Evolutionary conservation across 2,888 invertebrate species (phyloP).

Genomic region (Pseudoips prasinana): DNA sequence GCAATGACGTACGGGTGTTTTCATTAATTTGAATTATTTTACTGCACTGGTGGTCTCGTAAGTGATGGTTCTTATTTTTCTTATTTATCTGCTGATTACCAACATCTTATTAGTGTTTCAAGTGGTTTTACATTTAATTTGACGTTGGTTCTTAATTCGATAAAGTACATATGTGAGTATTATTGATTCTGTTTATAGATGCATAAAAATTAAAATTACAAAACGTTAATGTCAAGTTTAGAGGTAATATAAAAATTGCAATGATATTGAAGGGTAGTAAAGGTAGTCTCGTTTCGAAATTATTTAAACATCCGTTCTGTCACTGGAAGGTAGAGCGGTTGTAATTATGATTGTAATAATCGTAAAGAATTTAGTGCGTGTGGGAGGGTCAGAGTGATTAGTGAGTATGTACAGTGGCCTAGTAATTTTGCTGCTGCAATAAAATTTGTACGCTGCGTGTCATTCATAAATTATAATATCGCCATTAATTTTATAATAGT

Average conservation of each 20-base stretch:
- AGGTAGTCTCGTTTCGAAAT: not conserved
- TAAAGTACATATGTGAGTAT: slow-evolving; percentile 7
- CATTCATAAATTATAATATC: slow-evolving; percentile 16
- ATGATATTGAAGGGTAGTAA: not conserved
- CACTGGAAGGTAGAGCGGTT: slow-evolving; percentile 11
- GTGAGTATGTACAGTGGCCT: slow-evolving; percentile 20
- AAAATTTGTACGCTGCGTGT: slow-evolving; percentile 15
- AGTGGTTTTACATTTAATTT: slow-evolving; percentile 22
- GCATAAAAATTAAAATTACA: no score
- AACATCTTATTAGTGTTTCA: slow-evolving; percentile 18
- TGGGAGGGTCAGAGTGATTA: slow-evolving; percentile 21
- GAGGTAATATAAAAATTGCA: not conserved
- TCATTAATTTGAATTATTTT: slow-evolving; percentile 33
- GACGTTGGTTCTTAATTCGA: slow-evolving; percentile 25
- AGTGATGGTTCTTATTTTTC: slow-evolving; percentile 26
- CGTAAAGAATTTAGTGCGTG: slow-evolving; percentile 36
- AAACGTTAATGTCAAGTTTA: not conserved
- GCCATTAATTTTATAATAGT: no score
- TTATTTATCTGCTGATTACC: slow-evolving; percentile 28
- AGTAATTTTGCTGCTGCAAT: slow-evolving; percentile 29
- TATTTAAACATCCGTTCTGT: slow-evolving; percentile 10
- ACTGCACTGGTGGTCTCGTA: slow-evolving; percentile 47
- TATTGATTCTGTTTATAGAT: not conserved
- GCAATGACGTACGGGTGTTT: slow-evolving; percentile 39
- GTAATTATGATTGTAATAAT: slow-evolving; percentile 42